Base-by-base conservation (phyloP, 2,797 vertebrate genomes). In the Steatocranus sp. region DNA sequence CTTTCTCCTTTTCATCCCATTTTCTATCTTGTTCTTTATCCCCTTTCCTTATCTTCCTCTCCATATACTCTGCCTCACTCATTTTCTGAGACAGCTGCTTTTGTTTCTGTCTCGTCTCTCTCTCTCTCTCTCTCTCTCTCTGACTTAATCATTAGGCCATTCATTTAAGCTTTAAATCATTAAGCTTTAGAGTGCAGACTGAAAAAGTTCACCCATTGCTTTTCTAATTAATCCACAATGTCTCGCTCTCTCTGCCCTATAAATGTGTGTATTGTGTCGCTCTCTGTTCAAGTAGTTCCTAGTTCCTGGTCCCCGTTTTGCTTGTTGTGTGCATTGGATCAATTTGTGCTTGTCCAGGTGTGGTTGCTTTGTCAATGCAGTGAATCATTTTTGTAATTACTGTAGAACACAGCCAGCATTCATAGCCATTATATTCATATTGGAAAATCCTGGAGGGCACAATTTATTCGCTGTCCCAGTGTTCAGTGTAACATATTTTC, bases 151-250 rank as follows among this genome's bases (percentile, higher is more conserved):
- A 85, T 84, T 80, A 74, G 76, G 84, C 87, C 80, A 82, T 91
- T 93, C 53, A 36, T 91, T 93, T 91, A 88, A 93, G 87, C 92
- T 89, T 90, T 84, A 91, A 93, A 90, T 93, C 90, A 91, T 92
- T 94, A 89, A 81, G 86, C 90, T 92, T 90, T 82, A 80, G 58
- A 86, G 83, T 76, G 53, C 82, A 81, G 80, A 75, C 58, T 75
- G 82, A 84, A 91, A 73, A 88, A 82, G 83, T 90, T 89, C 83
- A 86, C 90, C 81, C 83, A 17, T 76, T 53, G 87, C 78, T 87
- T 91, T 92, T 87, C 83, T 91, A 92, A 93, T 94, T 92, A 93
- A 93, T 86, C 86, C 82, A 83, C 83, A 85, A 75, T 25, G 41
- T 83, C 86, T 82, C 82, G 56, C 78, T 91, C 74, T 10, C 58